Percentiles rank a stretch among this genome's conserved stretches.
These are phyloP conservation scores for Drosophila cardini DNA, from an alignment of 1,140 invertebrate species.

Conservation along the genomic window DNA sequence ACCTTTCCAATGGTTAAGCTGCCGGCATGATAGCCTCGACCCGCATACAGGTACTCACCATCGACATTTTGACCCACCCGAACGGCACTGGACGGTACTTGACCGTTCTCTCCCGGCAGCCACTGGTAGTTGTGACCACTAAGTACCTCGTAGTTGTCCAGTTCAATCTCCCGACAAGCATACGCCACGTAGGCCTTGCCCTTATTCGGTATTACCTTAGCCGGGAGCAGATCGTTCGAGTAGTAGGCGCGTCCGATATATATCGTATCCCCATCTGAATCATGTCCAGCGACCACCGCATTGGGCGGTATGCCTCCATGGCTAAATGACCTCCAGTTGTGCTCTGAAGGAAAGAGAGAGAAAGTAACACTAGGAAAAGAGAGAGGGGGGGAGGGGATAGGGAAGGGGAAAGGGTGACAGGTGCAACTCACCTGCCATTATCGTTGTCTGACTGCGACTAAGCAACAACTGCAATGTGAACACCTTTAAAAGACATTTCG, in stretches of 20 bases:
- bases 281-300: constrained; percentile 89
- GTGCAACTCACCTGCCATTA: constrained; percentile 85
- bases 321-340: constrained; percentile 62
- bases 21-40: constrained; percentile 87
- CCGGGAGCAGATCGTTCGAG: constrained; percentile 90
- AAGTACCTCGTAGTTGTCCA: constrained; percentile 83
- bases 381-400: not conserved
- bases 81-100: constrained; percentile 86
- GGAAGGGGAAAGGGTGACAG: no score
- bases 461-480: constrained; percentile 86
- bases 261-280: constrained; percentile 89
- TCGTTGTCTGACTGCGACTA: constrained; percentile 86
- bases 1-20: constrained; percentile 89
- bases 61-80: constrained; percentile 86
- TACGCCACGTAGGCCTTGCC: constrained; percentile 75
- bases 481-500: constrained; percentile 87
- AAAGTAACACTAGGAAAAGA: no score
- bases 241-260: constrained; percentile 90
- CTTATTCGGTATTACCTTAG: constrained; percentile 89
- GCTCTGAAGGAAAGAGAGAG: constrained; percentile 28
- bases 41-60: constrained; percentile 88
- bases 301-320: constrained; percentile 69
- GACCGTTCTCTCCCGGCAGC: constrained; percentile 85
- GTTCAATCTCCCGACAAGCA: constrained; percentile 62
- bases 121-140: constrained; percentile 85